Conservation (phyloP, 2,797 vertebrate species). For the Falco naumanni region DNA sequence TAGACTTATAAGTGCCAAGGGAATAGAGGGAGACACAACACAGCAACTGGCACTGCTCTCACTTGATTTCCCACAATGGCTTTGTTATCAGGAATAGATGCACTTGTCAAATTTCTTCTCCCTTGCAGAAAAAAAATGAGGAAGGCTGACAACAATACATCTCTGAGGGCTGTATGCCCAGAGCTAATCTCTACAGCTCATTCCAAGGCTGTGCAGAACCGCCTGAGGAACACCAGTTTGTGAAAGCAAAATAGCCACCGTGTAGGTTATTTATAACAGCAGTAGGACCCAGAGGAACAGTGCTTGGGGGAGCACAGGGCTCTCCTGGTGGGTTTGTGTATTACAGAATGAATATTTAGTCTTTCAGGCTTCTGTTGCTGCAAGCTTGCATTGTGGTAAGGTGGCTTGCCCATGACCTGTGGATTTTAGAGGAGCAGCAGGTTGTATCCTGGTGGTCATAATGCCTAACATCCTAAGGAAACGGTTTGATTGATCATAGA, state of each 20-base stretch:
- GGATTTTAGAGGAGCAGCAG: neutral
- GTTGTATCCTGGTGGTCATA: neutral
- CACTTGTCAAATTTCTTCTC: conserved; percentile 31
- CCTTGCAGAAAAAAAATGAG: neutral
- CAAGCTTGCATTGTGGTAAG: neutral
- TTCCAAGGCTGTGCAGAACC: neutral
- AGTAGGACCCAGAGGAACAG: neutral
- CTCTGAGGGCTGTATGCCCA: neutral
- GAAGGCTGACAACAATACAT: conserved; percentile 12
- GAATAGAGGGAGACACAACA: neutral
- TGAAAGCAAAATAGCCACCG: neutral
- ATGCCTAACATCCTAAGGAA: neutral
- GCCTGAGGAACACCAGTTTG: neutral
- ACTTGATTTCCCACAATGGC: neutral
- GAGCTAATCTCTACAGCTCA: conserved; percentile 25
- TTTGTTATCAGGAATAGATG: conserved; percentile 34
- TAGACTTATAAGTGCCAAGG: neutral
- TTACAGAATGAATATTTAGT: neutral
- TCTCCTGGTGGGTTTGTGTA: neutral
- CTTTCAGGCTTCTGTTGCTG: neutral
- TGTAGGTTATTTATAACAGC: conserved; percentile 7
- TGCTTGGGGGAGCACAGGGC: neutral
- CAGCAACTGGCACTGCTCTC: neutral
- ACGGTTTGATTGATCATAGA: neutral
- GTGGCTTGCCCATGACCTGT: neutral